Evolutionary conservation across 2,888 invertebrate species (phyloP).

Genomic region (Zygogramma bicolorata): DNA sequence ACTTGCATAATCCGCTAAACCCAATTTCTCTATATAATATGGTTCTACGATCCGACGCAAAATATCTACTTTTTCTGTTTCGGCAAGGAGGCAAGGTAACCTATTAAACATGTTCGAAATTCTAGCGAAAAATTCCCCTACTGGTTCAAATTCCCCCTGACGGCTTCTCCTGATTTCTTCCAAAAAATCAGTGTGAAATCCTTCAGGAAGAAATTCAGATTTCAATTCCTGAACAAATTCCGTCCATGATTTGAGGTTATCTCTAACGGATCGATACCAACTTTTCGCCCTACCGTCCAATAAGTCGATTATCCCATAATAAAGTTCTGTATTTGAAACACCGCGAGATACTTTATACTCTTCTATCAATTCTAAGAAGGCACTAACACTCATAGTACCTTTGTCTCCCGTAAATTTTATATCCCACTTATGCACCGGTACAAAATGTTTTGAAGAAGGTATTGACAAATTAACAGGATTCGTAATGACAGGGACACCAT

Average conservation of each 20-base stretch:
- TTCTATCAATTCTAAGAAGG: conserved; percentile 4
- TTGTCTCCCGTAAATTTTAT: neutral
- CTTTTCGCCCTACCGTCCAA: conserved; percentile 19
- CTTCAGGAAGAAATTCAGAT: conserved; percentile 12
- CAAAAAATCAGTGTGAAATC: conserved; percentile 1
- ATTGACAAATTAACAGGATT: too few species aligned
- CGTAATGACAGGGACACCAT: too few species aligned
- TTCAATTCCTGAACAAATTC: conserved; percentile 13
- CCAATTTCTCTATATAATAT: conserved; percentile 6
- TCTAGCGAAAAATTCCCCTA: conserved; percentile 13
- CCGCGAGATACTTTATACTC: conserved; percentile 11
- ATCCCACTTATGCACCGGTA: neutral
- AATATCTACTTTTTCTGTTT: neutral
- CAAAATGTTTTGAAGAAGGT: neutral
- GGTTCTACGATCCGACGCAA: neutral
- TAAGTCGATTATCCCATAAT: conserved; percentile 6
- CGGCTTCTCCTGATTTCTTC: conserved; percentile 5
- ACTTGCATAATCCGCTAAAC: conserved; percentile 13
- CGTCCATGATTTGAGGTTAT: neutral
- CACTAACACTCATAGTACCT: conserved; percentile 2
- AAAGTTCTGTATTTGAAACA: conserved; percentile 6
- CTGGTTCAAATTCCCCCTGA: conserved; percentile 1
- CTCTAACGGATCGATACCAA: conserved; percentile 4
- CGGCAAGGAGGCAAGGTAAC: neutral
- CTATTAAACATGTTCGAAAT: conserved; percentile 16